Evolutionary conservation across 2,888 invertebrate species (phyloP).

Genomic region (Coleophora deauratella): DNA sequence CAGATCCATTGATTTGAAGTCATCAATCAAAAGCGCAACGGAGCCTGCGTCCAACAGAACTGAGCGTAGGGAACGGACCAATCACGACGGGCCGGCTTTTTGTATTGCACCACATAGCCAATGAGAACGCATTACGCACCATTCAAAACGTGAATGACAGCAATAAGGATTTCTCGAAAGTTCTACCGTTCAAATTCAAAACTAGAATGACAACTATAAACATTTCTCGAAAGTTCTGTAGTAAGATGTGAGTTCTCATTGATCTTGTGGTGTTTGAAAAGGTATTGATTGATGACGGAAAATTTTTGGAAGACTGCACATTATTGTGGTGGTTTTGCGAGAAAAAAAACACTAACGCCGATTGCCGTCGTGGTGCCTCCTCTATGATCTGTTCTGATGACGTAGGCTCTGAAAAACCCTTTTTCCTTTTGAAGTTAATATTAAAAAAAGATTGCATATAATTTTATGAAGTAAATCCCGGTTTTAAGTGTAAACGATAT

Average conservation of each 20-base stretch:
- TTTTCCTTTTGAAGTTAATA: slow-evolving; percentile 6
- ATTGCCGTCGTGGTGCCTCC: slow-evolving; percentile 70
- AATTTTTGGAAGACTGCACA: slow-evolving; percentile 55
- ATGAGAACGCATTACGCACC: slow-evolving; percentile 24
- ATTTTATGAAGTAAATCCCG: neutral
- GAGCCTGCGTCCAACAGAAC: slow-evolving; percentile 67
- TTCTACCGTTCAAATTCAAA: too few relatives aligned
- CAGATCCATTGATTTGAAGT: slow-evolving; percentile 73
- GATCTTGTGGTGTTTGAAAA: neutral
- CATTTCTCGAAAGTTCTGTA: too few relatives aligned
- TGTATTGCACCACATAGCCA: slow-evolving; percentile 17
- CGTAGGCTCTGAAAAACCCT: slow-evolving; percentile 37
- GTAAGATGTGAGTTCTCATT: neutral
- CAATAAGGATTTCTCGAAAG: too few relatives aligned
- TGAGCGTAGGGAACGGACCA: slow-evolving; percentile 47
- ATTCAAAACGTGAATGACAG: too few relatives aligned
- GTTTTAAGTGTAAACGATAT: slow-evolving; percentile 18
- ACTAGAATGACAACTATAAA: too few relatives aligned
- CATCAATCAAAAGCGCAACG: slow-evolving; percentile 64
- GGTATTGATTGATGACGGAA: slow-evolving; percentile 70
- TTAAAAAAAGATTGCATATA: slow-evolving; percentile 1
- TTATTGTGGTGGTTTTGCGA: too few relatives aligned
- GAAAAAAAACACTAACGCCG: slow-evolving; percentile 22
- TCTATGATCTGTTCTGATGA: slow-evolving; percentile 70
- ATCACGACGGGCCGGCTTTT: slow-evolving; percentile 63